A percentile compares a stretch with the other conserved stretches of the same genome.
These are phyloP conservation scores for Ricordea florida DNA, from an alignment of 92 coral and sea anemone genomes.

Conservation along the genomic window DNA sequence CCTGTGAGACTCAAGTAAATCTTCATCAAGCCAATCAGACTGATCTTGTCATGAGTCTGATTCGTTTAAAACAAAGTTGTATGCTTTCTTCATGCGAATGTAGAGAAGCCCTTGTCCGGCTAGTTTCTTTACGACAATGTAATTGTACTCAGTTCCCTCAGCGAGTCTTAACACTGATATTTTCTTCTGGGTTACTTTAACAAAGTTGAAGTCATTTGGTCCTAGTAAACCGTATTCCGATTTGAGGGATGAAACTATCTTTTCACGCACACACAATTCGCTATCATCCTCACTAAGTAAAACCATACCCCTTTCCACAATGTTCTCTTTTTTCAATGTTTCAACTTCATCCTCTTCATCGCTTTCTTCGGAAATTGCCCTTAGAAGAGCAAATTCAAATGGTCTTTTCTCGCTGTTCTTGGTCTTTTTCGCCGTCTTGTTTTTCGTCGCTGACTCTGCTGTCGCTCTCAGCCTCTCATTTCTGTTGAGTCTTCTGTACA, in stretches of 20 bases:
- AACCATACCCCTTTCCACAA: conserved; percentile 54
- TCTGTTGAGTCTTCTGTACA: conserved; percentile 45
- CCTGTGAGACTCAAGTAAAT: background rate
- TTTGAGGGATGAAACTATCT: conserved; percentile 38
- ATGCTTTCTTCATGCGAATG: conserved; percentile 46
- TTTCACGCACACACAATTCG: conserved; percentile 16
- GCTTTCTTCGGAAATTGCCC: conserved; percentile 36
- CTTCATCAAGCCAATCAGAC: conserved; percentile 6
- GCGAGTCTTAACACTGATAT: conserved; percentile 38
- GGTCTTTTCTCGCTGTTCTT: conserved; percentile 25
- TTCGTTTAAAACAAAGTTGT: conserved; percentile 26
- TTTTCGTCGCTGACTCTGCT: conserved; percentile 15
- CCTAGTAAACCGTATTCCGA: conserved; percentile 41
- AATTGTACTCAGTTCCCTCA: conserved; percentile 48
- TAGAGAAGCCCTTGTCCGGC: conserved; percentile 67
- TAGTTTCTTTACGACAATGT: conserved; percentile 62
- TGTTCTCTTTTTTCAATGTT: conserved; percentile 43
- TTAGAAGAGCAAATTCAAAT: conserved; percentile 57
- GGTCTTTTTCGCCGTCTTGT: conserved; percentile 10
- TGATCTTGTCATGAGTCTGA: background rate
- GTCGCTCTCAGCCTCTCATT: conserved; percentile 53
- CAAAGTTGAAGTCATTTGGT: conserved; percentile 49
- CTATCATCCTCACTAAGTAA: conserved; percentile 28
- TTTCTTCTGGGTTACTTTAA: conserved; percentile 42
- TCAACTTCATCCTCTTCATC: conserved; percentile 43